phyloP scores from a whole-genome alignment of 2,888 invertebrate genomes.

The Ornithoptera alexandrae region DNA sequence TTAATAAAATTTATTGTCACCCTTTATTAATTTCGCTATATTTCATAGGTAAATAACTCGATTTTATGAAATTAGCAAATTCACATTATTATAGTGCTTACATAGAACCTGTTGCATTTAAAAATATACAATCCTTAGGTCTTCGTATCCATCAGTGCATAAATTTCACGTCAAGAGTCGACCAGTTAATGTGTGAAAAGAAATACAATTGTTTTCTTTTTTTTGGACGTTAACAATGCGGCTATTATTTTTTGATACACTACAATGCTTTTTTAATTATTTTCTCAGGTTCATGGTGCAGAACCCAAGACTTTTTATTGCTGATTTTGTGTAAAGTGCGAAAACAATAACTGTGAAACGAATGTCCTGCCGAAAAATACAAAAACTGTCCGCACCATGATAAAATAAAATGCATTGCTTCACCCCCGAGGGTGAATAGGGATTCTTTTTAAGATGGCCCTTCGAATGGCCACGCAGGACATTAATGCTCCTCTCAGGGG shows the following conservation, averaged over 20 bases:
- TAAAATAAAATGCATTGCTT: conserved; percentile 79
- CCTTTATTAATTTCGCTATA: not conserved
- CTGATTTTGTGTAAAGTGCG: conserved; percentile 59
- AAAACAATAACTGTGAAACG: conserved; percentile 76
- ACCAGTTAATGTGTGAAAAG: conserved; percentile 14
- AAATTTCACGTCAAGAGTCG: conserved; percentile 3
- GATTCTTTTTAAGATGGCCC: conserved; percentile 66
- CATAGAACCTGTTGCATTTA: not conserved
- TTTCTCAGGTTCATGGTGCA: not conserved
- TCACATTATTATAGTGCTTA: not conserved
- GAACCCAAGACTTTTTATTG: conserved; percentile 48
- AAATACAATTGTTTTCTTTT: conserved; percentile 19
- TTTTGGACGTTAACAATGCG: conserved; percentile 7
- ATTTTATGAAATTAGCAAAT: not conserved
- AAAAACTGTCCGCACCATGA: conserved; percentile 73
- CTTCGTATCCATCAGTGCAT: conserved; percentile 3
- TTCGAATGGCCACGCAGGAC: conserved; percentile 68
- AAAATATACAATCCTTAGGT: not conserved
- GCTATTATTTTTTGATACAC: not conserved
- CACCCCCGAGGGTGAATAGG: conserved; percentile 58
- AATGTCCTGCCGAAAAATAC: conserved; percentile 67
- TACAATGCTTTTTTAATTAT: not conserved
- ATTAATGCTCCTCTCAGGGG: conserved; percentile 66
- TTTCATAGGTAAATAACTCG: too few species aligned
- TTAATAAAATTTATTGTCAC: not conserved